These are phyloP conservation scores for Gymnogyps californianus DNA, from an alignment of 2,113 vertebrate genomes.

Conservation along the genomic window DNA sequence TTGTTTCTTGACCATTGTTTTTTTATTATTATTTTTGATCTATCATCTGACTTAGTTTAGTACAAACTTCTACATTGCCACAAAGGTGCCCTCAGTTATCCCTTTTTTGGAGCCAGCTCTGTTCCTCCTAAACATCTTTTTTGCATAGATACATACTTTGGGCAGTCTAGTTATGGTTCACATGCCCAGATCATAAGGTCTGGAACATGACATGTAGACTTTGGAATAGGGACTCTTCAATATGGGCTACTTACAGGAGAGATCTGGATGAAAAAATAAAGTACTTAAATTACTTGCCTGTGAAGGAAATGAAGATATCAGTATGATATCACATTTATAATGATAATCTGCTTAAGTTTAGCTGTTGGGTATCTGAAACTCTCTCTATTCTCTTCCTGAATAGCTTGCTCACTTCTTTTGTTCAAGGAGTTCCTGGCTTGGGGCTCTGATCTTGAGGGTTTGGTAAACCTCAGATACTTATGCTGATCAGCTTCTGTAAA, in stretches of 20 bases:
- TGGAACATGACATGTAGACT: background rate
- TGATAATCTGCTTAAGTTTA: background rate
- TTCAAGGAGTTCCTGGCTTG: background rate
- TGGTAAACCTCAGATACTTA: background rate
- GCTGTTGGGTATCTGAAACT: background rate
- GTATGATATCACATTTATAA: background rate
- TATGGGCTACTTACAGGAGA: background rate
- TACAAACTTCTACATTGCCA: background rate
- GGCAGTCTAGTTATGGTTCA: background rate
- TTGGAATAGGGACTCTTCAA: background rate
- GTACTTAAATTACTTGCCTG: background rate
- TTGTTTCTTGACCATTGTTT: background rate
- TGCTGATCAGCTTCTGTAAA: background rate
- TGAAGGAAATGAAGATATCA: background rate
- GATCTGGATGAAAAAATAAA: background rate
- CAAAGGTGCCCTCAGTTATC: background rate
- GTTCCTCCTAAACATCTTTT: background rate
- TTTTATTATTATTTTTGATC: background rate
- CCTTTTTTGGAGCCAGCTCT: background rate
- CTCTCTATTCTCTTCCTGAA: background rate
- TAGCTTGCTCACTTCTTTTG: background rate
- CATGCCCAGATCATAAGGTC: background rate
- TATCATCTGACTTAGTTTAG: background rate
- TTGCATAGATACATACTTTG: background rate
- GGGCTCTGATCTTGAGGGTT: background rate